Percentiles rank a stretch among this genome's conserved stretches.
Evolutionary conservation across 1,140 invertebrate genomes (phyloP).

Genomic region (Drosophila athabasca): DNA sequence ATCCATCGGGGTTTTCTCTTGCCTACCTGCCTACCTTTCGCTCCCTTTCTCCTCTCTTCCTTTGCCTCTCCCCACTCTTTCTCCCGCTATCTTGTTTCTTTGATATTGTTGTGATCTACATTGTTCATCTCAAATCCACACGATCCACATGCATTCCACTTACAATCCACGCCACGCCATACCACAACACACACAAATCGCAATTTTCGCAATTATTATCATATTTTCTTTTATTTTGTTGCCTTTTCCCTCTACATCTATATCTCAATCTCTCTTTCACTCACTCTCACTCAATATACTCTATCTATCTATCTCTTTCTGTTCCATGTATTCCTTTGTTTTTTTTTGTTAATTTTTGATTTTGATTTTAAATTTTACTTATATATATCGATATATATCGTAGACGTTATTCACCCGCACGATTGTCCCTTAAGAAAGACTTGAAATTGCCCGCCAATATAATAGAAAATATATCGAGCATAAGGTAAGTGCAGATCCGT

Average conservation of each 20-base stretch:
- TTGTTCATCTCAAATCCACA: conserved; percentile 14
- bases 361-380: conserved; percentile 45
- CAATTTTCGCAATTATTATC: background rate
- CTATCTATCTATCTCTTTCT: conserved; percentile 7
- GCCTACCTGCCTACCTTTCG: background rate
- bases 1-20: background rate
- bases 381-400: conserved; percentile 74
- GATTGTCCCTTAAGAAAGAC: conserved; percentile 90
- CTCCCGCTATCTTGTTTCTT: background rate
- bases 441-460: conserved; percentile 88
- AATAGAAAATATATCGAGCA: conserved; percentile 89
- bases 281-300: background rate
- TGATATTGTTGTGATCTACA: background rate
- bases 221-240: background rate
- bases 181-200: conserved; percentile 7
- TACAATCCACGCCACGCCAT: conserved; percentile 8
- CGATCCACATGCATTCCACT: conserved; percentile 21
- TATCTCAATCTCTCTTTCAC: conserved; percentile 1
- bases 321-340: conserved; percentile 9
- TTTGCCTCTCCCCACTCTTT: background rate
- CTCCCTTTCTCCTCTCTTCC: background rate
- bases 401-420: conserved; percentile 91
- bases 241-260: background rate
- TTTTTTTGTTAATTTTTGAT: conserved; percentile 42
- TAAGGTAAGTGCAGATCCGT: conserved; percentile 86